Conservation (phyloP, 1,140 invertebrate genomes). For the Armadillidium nasatum region DNA sequence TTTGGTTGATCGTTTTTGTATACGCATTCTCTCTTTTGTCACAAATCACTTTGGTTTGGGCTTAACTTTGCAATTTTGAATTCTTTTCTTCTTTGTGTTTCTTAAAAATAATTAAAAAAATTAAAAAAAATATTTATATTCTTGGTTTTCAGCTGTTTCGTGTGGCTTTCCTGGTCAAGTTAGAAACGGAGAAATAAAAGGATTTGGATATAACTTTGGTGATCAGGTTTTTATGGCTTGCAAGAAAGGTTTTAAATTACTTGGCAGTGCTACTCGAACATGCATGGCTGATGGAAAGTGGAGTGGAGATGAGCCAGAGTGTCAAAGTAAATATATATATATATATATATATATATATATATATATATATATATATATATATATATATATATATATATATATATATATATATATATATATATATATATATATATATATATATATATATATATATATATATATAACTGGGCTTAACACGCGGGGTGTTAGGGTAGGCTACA, state of each 20-base stretch:
- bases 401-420: background rate
- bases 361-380: background rate
- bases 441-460: background rate
- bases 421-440: background rate
- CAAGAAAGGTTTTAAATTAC: constrained; percentile 53
- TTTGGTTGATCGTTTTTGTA: no score
- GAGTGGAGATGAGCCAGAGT: constrained; percentile 32
- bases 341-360: no score
- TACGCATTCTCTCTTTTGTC: no score
- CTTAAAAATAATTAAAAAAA: no score
- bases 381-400: constrained; percentile 3
- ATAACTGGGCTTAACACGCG: no score
- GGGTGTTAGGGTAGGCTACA: no score
- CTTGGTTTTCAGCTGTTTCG: constrained; percentile 49
- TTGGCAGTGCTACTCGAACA: constrained; percentile 48
- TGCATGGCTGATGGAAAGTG: constrained; percentile 43
- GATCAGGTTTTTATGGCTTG: constrained; percentile 56
- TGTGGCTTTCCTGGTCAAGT: constrained; percentile 60
- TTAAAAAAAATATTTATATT: background rate
- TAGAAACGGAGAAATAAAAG: constrained; percentile 54
- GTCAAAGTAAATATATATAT: constrained; percentile 28
- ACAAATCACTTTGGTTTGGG: no score
- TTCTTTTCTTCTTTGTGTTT: no score
- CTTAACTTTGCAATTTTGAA: no score
- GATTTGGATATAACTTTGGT: constrained; percentile 54